phyloP scores from a whole-genome alignment of 2,113 vertebrate genomes.

The Pedionomus torquatus region DNA sequence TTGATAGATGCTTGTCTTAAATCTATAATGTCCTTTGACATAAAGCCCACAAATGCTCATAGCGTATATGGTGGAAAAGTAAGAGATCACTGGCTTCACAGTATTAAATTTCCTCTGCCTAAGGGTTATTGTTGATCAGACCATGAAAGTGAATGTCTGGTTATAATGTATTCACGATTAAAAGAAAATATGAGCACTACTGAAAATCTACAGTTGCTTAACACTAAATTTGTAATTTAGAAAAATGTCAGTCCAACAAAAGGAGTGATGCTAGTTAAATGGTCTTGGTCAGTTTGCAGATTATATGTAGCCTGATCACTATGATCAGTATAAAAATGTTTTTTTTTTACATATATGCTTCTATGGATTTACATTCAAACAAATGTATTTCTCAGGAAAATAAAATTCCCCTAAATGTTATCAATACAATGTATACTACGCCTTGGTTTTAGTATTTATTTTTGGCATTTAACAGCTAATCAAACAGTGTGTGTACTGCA shows the following conservation, averaged over 20 bases:
- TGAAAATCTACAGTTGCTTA: background rate
- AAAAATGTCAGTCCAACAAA: background rate
- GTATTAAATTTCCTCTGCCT: constrained; percentile 71
- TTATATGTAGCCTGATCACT: background rate
- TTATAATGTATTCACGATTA: constrained; percentile 28
- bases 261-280: background rate
- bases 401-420: background rate
- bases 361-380: background rate
- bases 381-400: background rate
- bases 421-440: background rate
- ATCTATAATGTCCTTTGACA: background rate
- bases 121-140: constrained; percentile 60
- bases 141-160: constrained; percentile 55
- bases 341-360: background rate
- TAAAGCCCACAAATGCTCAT: background rate
- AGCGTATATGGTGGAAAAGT: constrained; percentile 4
- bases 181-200: constrained; percentile 6
- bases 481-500: background rate
- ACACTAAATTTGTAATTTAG: background rate
- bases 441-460: background rate
- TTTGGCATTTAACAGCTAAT: constrained; percentile 50
- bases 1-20: background rate
- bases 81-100: constrained; percentile 42
- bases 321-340: background rate
- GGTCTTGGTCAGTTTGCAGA: background rate